Evolutionary conservation across 2,113 vertebrate genomes (phyloP).

Genomic region (Neolamprologus fasciatus): DNA sequence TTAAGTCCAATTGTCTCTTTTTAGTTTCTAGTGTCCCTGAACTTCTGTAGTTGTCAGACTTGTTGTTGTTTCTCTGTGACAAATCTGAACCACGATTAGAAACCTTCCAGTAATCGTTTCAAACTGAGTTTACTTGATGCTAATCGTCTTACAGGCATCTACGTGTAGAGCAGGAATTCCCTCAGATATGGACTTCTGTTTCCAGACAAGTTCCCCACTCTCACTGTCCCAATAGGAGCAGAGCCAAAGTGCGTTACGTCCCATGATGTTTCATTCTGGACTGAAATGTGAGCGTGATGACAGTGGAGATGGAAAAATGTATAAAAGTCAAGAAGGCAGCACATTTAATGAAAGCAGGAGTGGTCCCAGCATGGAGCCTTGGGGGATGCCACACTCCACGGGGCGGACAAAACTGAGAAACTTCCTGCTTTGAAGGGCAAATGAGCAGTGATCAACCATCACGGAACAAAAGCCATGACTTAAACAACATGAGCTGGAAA

Average conservation of each 20-base stretch:
- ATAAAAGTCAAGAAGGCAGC: background rate
- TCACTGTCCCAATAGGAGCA: background rate
- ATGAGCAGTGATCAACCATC: background rate
- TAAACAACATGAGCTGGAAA: rapidly evolving
- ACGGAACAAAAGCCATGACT: background rate
- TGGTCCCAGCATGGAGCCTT: background rate
- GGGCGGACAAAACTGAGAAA: background rate
- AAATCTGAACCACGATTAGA: background rate
- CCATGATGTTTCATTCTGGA: background rate
- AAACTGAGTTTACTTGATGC: background rate
- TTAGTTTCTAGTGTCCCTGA: background rate
- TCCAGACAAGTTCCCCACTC: background rate
- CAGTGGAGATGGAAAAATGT: background rate
- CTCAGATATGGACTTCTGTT: background rate
- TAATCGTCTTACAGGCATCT: background rate
- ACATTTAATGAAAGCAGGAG: background rate
- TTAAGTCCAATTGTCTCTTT: background rate
- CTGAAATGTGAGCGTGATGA: background rate
- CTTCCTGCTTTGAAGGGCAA: background rate
- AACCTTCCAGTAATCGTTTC: background rate
- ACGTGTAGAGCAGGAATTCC: background rate
- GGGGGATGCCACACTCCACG: background rate
- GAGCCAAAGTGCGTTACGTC: background rate
- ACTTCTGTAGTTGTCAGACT: background rate
- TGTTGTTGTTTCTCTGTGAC: background rate